Base-by-base conservation (phyloP, 2,113 vertebrate species). In the Oncorhynchus gorbuscha region DNA sequence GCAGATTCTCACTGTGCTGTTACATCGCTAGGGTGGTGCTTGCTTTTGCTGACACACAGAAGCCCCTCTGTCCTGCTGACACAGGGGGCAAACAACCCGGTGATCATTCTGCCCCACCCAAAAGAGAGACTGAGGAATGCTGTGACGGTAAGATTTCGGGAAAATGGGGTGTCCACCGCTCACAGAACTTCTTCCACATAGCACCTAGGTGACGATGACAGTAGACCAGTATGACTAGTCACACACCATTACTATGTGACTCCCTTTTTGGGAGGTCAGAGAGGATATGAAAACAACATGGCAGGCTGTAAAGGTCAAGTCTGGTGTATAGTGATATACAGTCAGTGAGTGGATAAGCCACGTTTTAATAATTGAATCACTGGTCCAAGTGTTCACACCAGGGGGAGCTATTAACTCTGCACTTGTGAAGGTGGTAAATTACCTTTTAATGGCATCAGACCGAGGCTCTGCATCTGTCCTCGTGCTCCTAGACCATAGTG, bases 111-210 rank as follows among this genome's bases (percentile, higher is more conserved):
- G 24, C 59, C 78, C 68, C 77, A 73, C 72, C 59, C 59, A 62
- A 62, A 13, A 62, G 59, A 22, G n/a, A 62, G 20, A 45, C 70
- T 74, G 73, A 69, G 83, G 81, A 93, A 92, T 89, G 74, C 69
- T 64, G 77, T 71, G 79, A 58, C 20, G 39, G 76, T 86, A 78
- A 69, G 83, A 78, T 86, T 85, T 89, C 58, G 61, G 80, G 84
- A 90, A 92, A 75, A 65, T 22, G 0, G 28, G 64, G 70, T 79
- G 55, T 73, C 35, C 5, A 32, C 32, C 69, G 30, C 73, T 35
- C 12, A 82, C 7, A 55, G 6, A 1, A 11, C 59, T 30, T 72
- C 20, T 30, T 78, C 67, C 67, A 48, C 5, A 71, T 3, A 0
- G 59, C 88, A 91, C 83, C 30, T 5, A 4, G 18, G 32, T 69